These are phyloP conservation scores for Setipinna tenuifilis DNA, from an alignment of 2,797 vertebrate genomes.

Conservation along the genomic window DNA sequence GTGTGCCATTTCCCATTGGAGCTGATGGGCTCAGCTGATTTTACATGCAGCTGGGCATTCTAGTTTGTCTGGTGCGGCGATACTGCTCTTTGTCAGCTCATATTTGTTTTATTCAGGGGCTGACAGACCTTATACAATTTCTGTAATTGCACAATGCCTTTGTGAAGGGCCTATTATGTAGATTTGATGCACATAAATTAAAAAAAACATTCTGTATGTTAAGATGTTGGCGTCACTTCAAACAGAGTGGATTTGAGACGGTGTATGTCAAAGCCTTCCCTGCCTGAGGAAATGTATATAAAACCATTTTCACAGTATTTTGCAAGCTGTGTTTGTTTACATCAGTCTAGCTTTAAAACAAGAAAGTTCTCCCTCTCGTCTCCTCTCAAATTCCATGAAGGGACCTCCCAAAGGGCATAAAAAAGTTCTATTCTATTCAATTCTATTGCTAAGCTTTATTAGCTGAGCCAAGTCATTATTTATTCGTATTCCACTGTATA, in stretches of 20 bases:
- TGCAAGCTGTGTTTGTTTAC: background rate
- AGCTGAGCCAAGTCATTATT: background rate
- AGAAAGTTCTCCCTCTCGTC: background rate
- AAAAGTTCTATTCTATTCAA: no score
- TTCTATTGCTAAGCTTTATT: background rate
- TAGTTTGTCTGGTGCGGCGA: no score
- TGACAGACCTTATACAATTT: background rate
- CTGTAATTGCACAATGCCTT: background rate
- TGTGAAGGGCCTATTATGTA: background rate
- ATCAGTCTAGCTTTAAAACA: background rate
- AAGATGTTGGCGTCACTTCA: background rate
- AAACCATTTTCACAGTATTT: background rate
- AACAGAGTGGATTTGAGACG: background rate
- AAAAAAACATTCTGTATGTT: background rate
- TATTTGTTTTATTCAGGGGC: background rate
- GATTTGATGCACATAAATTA: background rate
- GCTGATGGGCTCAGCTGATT: conserved; percentile 1
- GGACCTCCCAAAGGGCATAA: no score
- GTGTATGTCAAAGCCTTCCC: background rate
- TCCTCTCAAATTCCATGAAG: background rate
- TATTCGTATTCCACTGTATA: no score
- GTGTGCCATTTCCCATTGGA: no score
- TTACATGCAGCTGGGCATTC: conserved; percentile 36
- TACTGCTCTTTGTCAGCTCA: background rate
- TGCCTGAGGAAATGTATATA: background rate